Base-by-base conservation (phyloP, 1,140 invertebrate genomes). In the Lysiphlebus fabarum region DNA sequence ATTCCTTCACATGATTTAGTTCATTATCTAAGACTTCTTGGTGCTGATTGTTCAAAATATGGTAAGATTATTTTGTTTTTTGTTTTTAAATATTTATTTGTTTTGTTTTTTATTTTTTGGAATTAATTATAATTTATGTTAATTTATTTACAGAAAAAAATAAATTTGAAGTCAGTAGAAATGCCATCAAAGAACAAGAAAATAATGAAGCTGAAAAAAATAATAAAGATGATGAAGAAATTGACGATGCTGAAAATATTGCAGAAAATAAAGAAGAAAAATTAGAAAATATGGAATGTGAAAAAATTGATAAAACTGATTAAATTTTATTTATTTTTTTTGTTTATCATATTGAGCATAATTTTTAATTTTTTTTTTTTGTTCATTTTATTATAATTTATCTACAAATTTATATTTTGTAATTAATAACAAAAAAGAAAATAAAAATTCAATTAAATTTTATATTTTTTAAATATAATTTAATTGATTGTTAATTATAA, bases 21-120 rank as follows among this genome's bases (percentile, higher is more conserved):
- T 38, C 95, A 97, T 79, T 91, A 90, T 63, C 78, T 97, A 38
- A 78, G 93, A 10, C 75, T 97, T 53, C 82, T 93, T 63, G 92
- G 92, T 7, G 88, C 86, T 41, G 91, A 95, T 76, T 84, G 87
- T 45, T 88, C 88, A 37, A 90, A 90, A 79, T 91, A 86, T 76
- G 87, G 87, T 89, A 77, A 54, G 50, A 56, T 50, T 38, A 26
- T 48, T 48, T 47, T 38, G 36, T 44, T 42, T 42, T 9, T 26
- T 3, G 4, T 38, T 12, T 12, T 51, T 33, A 58, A 47, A 41
- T 5, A 42, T 33, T 42, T 38, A 34, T 4, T 36, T 14, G 17
- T 33, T 41, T 34, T 40, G 41, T 36, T 45, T 50, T 59, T 47
- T 45, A 14, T n/a, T 59, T 63, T 26, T 12, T 63, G 36, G 55